phyloP scores from a whole-genome alignment of 2,113 vertebrate genomes.

The Odobenus rosmarus region DNA sequence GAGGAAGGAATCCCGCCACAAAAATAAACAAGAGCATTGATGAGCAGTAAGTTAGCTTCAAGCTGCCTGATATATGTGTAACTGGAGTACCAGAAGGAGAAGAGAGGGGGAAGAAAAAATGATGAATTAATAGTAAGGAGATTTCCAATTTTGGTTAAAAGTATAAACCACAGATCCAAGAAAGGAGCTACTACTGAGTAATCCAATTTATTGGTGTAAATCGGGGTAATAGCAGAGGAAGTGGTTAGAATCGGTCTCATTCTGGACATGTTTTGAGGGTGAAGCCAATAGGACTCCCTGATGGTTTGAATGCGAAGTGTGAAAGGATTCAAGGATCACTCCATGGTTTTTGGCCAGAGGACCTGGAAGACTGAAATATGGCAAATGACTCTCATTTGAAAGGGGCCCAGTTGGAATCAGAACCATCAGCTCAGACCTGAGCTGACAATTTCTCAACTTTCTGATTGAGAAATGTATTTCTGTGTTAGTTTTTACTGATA shows the following conservation, averaged over 20 bases:
- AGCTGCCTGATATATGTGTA: neutral
- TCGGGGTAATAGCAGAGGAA: neutral
- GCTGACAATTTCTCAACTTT: neutral
- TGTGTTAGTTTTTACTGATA: neutral
- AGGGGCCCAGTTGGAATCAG: neutral
- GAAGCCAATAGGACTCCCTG: neutral
- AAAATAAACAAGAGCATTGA: neutral
- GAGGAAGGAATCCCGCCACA: neutral
- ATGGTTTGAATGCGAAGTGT: neutral
- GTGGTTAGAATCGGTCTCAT: neutral
- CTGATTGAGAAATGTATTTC: neutral
- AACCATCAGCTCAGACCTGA: neutral
- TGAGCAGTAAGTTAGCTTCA: neutral
- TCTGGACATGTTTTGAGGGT: neutral
- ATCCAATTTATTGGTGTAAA: neutral
- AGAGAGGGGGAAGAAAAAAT: neutral
- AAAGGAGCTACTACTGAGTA: neutral
- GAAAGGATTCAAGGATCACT: neutral
- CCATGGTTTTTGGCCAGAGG: neutral
- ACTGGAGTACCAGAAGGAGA: neutral
- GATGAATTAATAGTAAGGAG: neutral
- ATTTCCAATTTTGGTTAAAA: constrained; percentile 11
- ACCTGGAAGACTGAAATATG: neutral
- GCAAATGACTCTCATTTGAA: neutral
- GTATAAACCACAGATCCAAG: neutral